Base-by-base conservation (phyloP, 2,113 vertebrate genomes). In the Gnathonemus echidnorhynchus region DNA sequence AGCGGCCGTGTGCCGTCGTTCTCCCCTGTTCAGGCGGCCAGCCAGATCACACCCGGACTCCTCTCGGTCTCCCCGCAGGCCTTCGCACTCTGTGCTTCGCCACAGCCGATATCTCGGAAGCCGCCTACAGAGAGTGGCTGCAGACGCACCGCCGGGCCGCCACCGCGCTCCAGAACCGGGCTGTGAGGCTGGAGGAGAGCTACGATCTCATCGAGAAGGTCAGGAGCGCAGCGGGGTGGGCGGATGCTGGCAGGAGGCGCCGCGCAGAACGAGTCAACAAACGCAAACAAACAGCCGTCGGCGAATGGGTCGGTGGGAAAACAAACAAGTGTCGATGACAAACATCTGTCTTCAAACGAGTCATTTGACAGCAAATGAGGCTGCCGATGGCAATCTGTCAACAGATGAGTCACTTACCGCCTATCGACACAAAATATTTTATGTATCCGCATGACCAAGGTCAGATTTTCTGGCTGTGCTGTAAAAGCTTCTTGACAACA, bases 191-290 rank as follows among this genome's bases (percentile, higher is more conserved):
- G 88, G 98, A 99, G 91, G 98, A 99, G 94, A 98, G 97, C 93
- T 99, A 99, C 6, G 98, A 99, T 87, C 94, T 99, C 27, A 99
- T 99, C 52, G 98, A 99, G 93, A 99, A 98, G 96, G 98, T 99
- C 93, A 42, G 95, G 46, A 13, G 19, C 3, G 24, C 24, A 1
- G 13, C 0, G 15, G 27, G 13, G 48, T 9, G 27, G 24, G 48
- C 1, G 10, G 19, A 13, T 2, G 83, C 21, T 48, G 9, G 8
- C 9, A 13, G 17, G 42, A 42, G 15, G 7, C 80, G 21, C 21
- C 24, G 7, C 2, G 45, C 58, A 11, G 80, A 84, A 45, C 5
- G 45, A 48, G 83, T 85, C 83, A 46, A 45, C 45, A 21, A 85
- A 8, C 83, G 11, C 24, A 46, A 85, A n/a, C 35, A 46, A 84